phyloP scores from a whole-genome alignment of 2,888 invertebrate genomes.

The Argyresthia albistria region DNA sequence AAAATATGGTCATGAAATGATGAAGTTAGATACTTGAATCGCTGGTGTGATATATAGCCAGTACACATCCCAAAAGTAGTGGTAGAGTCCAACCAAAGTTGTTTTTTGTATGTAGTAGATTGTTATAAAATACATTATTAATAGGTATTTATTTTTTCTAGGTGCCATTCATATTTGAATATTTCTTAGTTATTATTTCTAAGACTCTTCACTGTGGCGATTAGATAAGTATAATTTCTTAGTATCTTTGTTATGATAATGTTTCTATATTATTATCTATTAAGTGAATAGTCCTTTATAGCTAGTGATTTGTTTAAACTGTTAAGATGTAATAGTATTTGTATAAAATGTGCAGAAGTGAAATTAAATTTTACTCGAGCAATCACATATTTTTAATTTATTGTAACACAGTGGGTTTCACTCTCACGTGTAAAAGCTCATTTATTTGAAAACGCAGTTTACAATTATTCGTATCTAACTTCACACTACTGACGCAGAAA shows the following conservation, averaged over 20 bases:
- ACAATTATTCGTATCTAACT: too few relatives aligned
- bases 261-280: conserved; percentile 7
- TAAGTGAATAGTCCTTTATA: conserved; percentile 37
- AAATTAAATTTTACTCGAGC: too few relatives aligned
- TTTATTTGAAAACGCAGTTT: too few relatives aligned
- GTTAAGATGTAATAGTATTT: conserved; percentile 4
- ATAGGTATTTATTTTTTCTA: conserved; percentile 14
- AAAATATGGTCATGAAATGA: conserved; percentile 48
- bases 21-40: conserved; percentile 6
- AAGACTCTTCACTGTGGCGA: too few relatives aligned
- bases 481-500: too few relatives aligned
- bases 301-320: conserved; percentile 36
- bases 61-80: conserved; percentile 47
- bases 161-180: conserved; percentile 26
- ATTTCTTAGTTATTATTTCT: too few relatives aligned
- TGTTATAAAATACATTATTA: conserved; percentile 6
- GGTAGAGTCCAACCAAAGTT: conserved; percentile 66
- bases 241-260: conserved; percentile 4
- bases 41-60: conserved; percentile 16
- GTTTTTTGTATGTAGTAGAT: conserved; percentile 34
- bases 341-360: too few relatives aligned
- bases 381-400: too few relatives aligned
- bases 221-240: too few relatives aligned
- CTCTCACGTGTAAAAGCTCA: too few relatives aligned
- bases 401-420: too few relatives aligned